These are phyloP conservation scores for Penaeus monodon DNA, from an alignment of 2,888 invertebrate genomes.

Conservation along the genomic window DNA sequence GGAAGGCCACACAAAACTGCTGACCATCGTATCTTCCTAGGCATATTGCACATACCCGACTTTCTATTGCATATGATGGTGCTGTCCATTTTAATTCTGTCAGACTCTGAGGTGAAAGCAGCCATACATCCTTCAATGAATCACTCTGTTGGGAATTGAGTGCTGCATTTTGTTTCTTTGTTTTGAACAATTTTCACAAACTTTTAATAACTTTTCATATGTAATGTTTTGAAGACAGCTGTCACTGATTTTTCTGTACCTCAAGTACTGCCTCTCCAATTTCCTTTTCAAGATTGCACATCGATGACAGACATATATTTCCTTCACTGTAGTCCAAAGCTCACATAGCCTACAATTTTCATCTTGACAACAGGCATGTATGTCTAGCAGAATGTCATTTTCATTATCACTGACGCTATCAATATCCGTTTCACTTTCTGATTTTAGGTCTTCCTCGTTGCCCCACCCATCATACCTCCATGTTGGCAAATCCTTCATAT, in stretches of 20 bases:
- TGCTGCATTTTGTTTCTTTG: constrained; percentile 32
- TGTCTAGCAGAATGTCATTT: constrained; percentile 50
- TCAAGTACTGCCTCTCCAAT: constrained; percentile 52
- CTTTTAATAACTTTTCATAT: constrained; percentile 51
- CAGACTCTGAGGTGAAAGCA: constrained; percentile 50
- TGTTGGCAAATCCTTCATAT: constrained; percentile 71
- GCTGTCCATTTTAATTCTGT: constrained; percentile 58
- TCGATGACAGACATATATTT: constrained; percentile 57
- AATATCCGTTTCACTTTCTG: constrained; percentile 60
- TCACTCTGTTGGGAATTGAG: neutral
- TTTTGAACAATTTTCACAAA: constrained; percentile 56
- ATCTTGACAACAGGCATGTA: constrained; percentile 54
- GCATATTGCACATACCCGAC: constrained; percentile 72
- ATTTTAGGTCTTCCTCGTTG: constrained; percentile 57
- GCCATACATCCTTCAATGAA: constrained; percentile 39
- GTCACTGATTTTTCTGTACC: constrained; percentile 35
- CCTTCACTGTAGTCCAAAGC: constrained; percentile 62
- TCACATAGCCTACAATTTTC: constrained; percentile 47
- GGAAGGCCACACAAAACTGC: constrained; percentile 72
- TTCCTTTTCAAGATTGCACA: constrained; percentile 59
- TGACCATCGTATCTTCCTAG: constrained; percentile 70
- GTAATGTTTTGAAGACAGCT: constrained; percentile 35
- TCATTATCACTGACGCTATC: constrained; percentile 61
- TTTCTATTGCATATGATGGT: constrained; percentile 54
- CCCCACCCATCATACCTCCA: constrained; percentile 70